Base-by-base conservation (phyloP, 2,888 invertebrate species). In the Keiferia lycopersicella region DNA sequence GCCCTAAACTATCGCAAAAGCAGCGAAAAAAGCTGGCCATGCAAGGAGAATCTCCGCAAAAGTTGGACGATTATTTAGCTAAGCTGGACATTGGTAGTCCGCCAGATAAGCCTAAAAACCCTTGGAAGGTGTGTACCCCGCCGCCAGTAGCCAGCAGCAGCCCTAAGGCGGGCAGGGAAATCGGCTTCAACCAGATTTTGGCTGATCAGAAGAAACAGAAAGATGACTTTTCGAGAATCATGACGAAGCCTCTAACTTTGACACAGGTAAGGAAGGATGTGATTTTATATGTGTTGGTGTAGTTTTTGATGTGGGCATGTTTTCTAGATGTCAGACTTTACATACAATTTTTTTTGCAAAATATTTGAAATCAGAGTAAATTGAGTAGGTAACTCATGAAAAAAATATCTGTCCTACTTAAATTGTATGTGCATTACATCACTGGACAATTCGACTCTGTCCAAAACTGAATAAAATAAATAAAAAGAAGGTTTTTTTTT, bases 151-250 rank as follows among this genome's bases (percentile, higher is more conserved):
- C 77, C 70, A 91, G 80, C 77, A 88, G 80, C 75, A 93, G 67
- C 83, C 94, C 75, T 64, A 76, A 73, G 60, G 60, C 73, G 51
- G 60, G 78, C 0, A 87, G 85, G 67, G 67, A 83, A 0, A 75
- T 90, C 61, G 83, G 86, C 67, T 91, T 91, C 65, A 82, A 90
- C 69, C 84, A 91, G 68, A 96, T 97, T 68, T 88, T 96, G 62
- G 94, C 94, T 14, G 95, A 95, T 72, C 96, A 97, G 82, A 93
- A 92, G 72, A 94, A 95, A 63, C 95, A 95, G 76, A 94, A 94
- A 67, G 95, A 95, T 69, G 94, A 95, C 74, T 93, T 93, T 68
- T 93, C 94, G 1, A 94, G 95, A 77, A 94, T 95, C 73, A 94
- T 94, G 78, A 94, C 94, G 8, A 97, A 97, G 81, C 94, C 95